These are phyloP conservation scores for Melanargia galathea DNA, from an alignment of 2,888 invertebrate species.

Conservation along the genomic window DNA sequence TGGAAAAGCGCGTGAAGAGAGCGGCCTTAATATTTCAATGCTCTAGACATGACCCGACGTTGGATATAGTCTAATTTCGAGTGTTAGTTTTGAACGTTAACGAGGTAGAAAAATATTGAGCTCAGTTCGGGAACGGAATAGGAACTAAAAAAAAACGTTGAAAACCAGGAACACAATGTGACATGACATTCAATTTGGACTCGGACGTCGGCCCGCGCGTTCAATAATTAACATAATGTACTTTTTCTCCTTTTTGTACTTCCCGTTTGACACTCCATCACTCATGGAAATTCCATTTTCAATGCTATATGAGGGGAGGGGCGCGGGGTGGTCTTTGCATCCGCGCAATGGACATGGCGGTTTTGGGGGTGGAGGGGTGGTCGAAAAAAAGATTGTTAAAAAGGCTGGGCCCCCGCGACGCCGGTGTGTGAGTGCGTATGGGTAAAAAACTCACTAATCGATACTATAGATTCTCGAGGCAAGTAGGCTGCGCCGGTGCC, in stretches of 20 bases:
- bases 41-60: neutral
- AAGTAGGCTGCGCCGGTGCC: constrained; percentile 75
- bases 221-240: constrained; percentile 82
- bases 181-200: constrained; percentile 81
- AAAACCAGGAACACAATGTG: constrained; percentile 42
- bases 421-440: constrained; percentile 79
- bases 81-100: constrained; percentile 26
- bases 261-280: constrained; percentile 83
- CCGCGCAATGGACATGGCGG: constrained; percentile 80
- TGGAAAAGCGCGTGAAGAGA: too few relatives aligned
- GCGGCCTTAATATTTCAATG: too few relatives aligned
- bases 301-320: constrained; percentile 76
- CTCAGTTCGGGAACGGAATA: constrained; percentile 21
- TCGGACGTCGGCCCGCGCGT: constrained; percentile 70
- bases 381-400: constrained; percentile 82
- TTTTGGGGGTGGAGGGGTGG: constrained; percentile 76
- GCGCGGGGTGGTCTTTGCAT: constrained; percentile 79
- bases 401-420: constrained; percentile 75
- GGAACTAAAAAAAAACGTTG: constrained; percentile 23
- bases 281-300: constrained; percentile 83
- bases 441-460: constrained; percentile 81
- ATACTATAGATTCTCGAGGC: constrained; percentile 81
- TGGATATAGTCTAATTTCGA: neutral
- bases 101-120: constrained; percentile 22
- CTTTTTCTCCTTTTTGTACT: constrained; percentile 81